Evolutionary conservation across 1,140 invertebrate genomes (phyloP), one percentile per base, ranked within the genome.

Genomic region (Papilio machaon): DNA sequence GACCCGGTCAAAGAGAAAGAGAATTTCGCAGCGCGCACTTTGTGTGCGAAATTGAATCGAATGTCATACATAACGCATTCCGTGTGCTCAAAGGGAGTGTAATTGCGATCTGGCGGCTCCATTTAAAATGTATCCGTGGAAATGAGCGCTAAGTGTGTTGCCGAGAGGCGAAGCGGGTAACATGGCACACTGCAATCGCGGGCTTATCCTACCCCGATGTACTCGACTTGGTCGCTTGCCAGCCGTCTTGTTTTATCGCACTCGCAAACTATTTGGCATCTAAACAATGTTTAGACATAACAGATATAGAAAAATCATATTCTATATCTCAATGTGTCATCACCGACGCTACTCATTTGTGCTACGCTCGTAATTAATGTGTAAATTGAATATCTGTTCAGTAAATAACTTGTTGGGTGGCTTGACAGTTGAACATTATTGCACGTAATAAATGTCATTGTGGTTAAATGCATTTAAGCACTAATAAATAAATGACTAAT

Each of bases 71-170:
- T 89, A 90, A 90, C 89, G 89, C 91, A 94, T 92, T 91, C 88
- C 88, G 89, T 85, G 84, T 90, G 89, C 90, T 91, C 92, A 94
- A 93, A 94, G 91, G 90, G 88, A 92, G 90, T 91, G 90, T 94
- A 92, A 93, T 93, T 94, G 90, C 90, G 88, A 94, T 90, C 88
- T 87, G 89, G 84, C 90, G 85, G 91, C 90, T 91, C 91, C 89
- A 94, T 94, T 94, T 92, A 90, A 92, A 94, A 93, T 89, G 92
- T 93, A 92, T 91, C 89, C 88, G 86, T 90, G 91, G 89, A 92
- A 92, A 93, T 94, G 87, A 88, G 84, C 85, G 83, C 85, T 87
- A 88, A 88, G 87, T 85, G 86, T 80, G 79, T 82, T 82, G 87
- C 83, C 82, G 85, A 88, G 85, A 85, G 79, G 81, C 80, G 86